Evolutionary conservation across 1,140 invertebrate genomes (phyloP).

Genomic region (Archivesica marissinica): DNA sequence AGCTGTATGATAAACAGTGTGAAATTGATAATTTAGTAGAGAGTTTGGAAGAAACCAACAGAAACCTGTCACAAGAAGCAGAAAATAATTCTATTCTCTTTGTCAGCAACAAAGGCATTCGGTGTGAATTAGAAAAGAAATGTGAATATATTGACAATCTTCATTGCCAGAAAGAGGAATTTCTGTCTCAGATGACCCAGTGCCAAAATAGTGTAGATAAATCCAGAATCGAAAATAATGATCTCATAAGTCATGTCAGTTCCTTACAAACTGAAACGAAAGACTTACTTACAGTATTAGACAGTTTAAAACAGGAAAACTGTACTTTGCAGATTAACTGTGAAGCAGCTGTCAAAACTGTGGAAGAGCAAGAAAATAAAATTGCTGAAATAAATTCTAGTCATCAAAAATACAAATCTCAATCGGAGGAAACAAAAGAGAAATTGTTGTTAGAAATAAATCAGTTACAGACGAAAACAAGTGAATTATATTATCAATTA

Average conservation of each 20-base stretch:
- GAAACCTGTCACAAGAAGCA: not conserved
- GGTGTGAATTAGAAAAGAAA: not conserved
- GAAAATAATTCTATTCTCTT: not conserved
- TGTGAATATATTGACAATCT: not conserved
- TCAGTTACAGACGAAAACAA: not conserved
- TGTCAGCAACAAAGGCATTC: not conserved
- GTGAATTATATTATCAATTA: not conserved
- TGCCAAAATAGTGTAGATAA: slow-evolving; percentile 16
- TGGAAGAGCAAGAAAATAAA: not conserved
- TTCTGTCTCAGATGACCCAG: not conserved
- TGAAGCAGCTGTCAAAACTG: not conserved
- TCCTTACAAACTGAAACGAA: not conserved
- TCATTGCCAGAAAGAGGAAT: not conserved
- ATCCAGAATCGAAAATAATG: not conserved
- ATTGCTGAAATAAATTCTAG: slow-evolving; percentile 6
- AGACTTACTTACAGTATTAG: slow-evolving; percentile 24
- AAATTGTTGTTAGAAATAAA: not conserved
- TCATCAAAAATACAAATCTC: slow-evolving; percentile 12
- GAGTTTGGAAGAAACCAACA: not conserved
- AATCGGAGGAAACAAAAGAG: not conserved
- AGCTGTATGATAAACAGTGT: not conserved
- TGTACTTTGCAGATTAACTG: not conserved
- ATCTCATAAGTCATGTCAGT: not conserved
- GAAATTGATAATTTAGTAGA: not conserved
- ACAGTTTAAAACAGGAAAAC: not conserved